These are phyloP conservation scores for Ptilonorhynchus violaceus DNA, from an alignment of 2,113 vertebrate species.

Conservation along the genomic window DNA sequence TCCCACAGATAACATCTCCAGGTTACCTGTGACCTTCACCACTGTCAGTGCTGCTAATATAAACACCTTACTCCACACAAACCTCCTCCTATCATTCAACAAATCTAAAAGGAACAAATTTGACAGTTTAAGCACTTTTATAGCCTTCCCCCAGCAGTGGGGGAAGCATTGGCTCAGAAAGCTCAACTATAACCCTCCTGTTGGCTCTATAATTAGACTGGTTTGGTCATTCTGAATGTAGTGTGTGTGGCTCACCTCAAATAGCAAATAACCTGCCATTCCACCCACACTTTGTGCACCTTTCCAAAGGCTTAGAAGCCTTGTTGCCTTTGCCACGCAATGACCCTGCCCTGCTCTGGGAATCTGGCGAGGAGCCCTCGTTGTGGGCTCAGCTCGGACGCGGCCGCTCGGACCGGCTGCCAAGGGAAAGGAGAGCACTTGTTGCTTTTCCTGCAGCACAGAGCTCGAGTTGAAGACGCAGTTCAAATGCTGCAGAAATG, in stretches of 20 bases:
- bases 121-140: not conserved
- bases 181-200: not conserved
- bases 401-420: not conserved
- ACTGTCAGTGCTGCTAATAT: not conserved
- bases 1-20: not conserved
- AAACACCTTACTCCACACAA: not conserved
- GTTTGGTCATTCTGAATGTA: not conserved
- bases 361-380: not conserved
- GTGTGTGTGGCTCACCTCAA: not conserved
- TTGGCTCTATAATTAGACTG: not conserved
- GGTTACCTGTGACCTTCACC: not conserved
- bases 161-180: constrained; percentile 5
- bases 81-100: not conserved
- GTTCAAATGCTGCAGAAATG: not conserved
- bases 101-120: not conserved
- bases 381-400: fast-evolving
- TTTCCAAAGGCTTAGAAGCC: not conserved
- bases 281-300: not conserved
- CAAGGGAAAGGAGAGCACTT: not conserved
- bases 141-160: not conserved
- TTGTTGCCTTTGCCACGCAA: not conserved
- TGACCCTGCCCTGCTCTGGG: not conserved
- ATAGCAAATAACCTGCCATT: not conserved
- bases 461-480: not conserved
- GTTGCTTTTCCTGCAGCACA: not conserved